Base-by-base conservation (phyloP, 2,797 vertebrate genomes). In the Odontamblyopus rebecca region DNA sequence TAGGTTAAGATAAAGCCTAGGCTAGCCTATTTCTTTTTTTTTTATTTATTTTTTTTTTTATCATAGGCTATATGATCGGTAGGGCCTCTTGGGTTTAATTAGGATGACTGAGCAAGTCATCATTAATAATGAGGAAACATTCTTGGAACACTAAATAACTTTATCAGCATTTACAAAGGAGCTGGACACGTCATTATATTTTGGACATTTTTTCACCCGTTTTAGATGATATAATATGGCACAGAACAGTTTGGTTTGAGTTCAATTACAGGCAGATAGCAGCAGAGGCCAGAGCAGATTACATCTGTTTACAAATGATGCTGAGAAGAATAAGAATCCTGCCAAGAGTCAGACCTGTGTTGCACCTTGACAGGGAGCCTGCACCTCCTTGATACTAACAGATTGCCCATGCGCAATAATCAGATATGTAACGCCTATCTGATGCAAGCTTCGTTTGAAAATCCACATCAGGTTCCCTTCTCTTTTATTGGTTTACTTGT, bases 321-420 rank as follows among this genome's bases (percentile, higher is more conserved):
- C 73, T 71, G 78, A 85, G 72, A 16, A 72, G 78, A 76, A 62
- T 1, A 50, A 67, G 73, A 82, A 75, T 66, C 79, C 74, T 67
- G 73, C 72, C 70, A 48, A 61, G 74, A 76, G 75, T 56, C 69
- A 66, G 56, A 83, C 76, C 75, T 64, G 75, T 61, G 79, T 79
- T 73, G 77, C 76, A 80, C 79, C 61, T 70, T 82, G 85, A 80
- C 80, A 85, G 80, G 23, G 77, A 75, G 74, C 77, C 79, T 60
- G 81, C 78, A 79, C 81, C 77, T 76, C 80, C 70, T 19, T 72
- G 81, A 83, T 82, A 71, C 82, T 70, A 87, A 87, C 81, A 88
- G 76, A 89, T 88, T 88, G 85, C 82, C 76, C 85, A 86, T 83
- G 88, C 80, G 80, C 86, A 86, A 85, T 85, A 84, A 91, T 89